Evolutionary conservation across 1,140 invertebrate genomes (phyloP).

Genomic region (Helicoverpa zea): DNA sequence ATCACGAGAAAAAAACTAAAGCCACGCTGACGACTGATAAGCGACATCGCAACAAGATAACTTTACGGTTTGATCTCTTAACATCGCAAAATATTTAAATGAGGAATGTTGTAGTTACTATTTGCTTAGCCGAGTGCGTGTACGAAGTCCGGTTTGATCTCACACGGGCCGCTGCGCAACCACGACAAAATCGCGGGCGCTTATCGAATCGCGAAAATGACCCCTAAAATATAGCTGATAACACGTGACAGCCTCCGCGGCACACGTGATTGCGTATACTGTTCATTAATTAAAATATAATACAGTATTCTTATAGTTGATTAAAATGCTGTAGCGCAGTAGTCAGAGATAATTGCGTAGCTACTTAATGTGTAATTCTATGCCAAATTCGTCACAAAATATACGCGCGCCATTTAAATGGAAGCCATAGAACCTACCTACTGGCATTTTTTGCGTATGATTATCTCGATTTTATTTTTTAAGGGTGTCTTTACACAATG

Average conservation of each 20-base stretch:
- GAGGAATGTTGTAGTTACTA: conserved; percentile 44
- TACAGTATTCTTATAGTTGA: conserved; percentile 4
- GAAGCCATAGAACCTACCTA: background rate
- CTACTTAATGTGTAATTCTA: background rate
- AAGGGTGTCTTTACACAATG: background rate
- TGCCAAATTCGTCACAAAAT: conserved; percentile 38
- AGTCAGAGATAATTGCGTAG: conserved; percentile 16
- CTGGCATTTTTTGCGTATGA: background rate
- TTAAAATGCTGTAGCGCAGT: conserved; percentile 21
- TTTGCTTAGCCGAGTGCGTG: conserved; percentile 21
- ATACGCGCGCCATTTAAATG: conserved; percentile 13
- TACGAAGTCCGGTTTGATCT: conserved; percentile 19
- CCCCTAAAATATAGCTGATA: conserved; percentile 29
- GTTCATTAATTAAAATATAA: background rate
- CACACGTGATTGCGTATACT: conserved; percentile 17
- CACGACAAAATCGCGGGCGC: conserved; percentile 3
- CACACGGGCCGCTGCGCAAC: background rate
- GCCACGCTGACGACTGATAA: conserved; percentile 69
- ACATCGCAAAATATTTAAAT: conserved; percentile 50
- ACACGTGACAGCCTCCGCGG: conserved; percentile 34
- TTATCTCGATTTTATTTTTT: conserved; percentile 19
- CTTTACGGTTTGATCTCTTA: conserved; percentile 71
- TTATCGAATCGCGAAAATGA: conserved; percentile 43
- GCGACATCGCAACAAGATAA: conserved; percentile 78
- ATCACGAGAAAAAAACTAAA: conserved; percentile 77